phyloP scores from a whole-genome alignment of 2,113 vertebrate genomes.

The Crocuta crocuta region DNA sequence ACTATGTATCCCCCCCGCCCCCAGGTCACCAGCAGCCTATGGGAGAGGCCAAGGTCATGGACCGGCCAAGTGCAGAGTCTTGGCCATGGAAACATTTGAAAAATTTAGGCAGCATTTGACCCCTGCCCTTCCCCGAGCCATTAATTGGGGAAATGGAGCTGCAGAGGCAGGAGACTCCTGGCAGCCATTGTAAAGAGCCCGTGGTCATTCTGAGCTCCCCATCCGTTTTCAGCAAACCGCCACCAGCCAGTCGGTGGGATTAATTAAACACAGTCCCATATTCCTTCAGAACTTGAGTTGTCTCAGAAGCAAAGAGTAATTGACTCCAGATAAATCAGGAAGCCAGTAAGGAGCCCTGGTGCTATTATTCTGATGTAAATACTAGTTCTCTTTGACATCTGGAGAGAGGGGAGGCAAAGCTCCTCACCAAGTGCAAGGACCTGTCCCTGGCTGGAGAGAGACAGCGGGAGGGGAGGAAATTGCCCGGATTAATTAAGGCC shows the following conservation, averaged over 20 bases:
- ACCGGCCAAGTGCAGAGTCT: not conserved
- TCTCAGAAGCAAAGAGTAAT: conserved; percentile 82
- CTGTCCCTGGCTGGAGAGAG: conserved; percentile 76
- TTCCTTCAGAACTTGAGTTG: conserved; percentile 81
- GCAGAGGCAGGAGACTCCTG: conserved; percentile 79
- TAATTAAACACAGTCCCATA: conserved; percentile 88
- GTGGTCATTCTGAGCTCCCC: conserved; percentile 85
- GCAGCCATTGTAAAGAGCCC: conserved; percentile 86
- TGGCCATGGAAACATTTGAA: conserved; percentile 61
- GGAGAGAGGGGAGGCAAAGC: conserved; percentile 74
- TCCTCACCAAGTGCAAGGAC: conserved; percentile 77
- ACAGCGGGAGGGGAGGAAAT: conserved; percentile 74
- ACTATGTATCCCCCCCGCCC: not conserved
- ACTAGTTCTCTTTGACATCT: conserved; percentile 86
- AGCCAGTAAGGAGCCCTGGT: conserved; percentile 81
- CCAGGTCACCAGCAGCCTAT: not conserved
- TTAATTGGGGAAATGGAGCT: conserved; percentile 84
- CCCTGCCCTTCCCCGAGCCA: conserved; percentile 75
- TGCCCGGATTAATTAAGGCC: conserved; percentile 83
- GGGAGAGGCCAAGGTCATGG: not conserved
- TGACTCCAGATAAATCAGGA: conserved; percentile 84
- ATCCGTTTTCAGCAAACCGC: conserved; percentile 88
- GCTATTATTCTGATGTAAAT: conserved; percentile 90
- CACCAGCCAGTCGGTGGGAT: conserved; percentile 89
- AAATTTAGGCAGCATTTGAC: conserved; percentile 11